Conservation (phyloP, 2,113 vertebrate genomes). For the Diadophis punctatus region DNA sequence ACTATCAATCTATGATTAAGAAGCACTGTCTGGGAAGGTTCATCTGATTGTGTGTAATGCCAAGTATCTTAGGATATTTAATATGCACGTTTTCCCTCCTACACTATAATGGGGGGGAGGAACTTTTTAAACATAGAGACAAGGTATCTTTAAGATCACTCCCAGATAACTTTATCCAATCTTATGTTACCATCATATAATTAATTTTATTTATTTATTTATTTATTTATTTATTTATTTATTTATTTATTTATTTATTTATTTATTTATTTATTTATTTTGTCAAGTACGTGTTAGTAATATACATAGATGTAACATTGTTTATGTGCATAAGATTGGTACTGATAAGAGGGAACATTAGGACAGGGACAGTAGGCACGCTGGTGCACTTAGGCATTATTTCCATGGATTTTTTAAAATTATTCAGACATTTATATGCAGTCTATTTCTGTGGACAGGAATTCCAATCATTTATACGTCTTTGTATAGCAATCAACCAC, state of each 20-base stretch:
- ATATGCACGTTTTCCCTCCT: background rate
- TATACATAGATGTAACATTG: too few relatives aligned
- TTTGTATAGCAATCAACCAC: background rate
- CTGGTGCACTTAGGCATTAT: too few relatives aligned
- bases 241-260: too few relatives aligned
- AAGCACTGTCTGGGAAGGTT: background rate
- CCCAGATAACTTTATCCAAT: background rate
- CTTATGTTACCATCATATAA: background rate
- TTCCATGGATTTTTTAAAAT: background rate
- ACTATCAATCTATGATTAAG: background rate
- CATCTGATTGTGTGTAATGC: background rate
- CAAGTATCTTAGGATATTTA: background rate
- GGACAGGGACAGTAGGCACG: too few relatives aligned
- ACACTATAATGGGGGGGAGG: background rate
- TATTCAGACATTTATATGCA: background rate
- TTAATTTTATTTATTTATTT: too few relatives aligned
- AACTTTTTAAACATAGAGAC: background rate
- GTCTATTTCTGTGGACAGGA: background rate
- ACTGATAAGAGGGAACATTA: too few relatives aligned
- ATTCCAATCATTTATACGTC: background rate
- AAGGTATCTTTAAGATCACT: background rate
- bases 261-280: too few relatives aligned
- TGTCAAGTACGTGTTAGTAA: too few relatives aligned
- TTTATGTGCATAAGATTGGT: too few relatives aligned
- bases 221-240: too few relatives aligned